Conservation (phyloP, 1,140 invertebrate genomes). For the Galleria mellonella region DNA sequence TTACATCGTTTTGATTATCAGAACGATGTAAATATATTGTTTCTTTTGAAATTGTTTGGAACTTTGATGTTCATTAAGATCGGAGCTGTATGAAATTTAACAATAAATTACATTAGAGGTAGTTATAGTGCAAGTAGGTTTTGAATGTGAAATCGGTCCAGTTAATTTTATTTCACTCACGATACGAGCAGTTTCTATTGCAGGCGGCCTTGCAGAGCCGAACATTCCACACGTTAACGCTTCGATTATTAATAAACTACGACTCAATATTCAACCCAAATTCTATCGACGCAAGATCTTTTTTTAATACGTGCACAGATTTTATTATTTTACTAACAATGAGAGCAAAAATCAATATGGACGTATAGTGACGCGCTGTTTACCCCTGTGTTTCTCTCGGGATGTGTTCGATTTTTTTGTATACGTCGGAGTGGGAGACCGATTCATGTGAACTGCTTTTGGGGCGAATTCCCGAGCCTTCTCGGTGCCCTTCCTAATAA, state of each 20-base stretch:
- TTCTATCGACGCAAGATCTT: slow-evolving; percentile 59
- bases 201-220: slow-evolving; percentile 65
- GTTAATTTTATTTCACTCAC: slow-evolving; percentile 62
- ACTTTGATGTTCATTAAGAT: too few relatives aligned
- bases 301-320: slow-evolving; percentile 48
- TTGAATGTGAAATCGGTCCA: slow-evolving; percentile 52
- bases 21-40: too few relatives aligned
- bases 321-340: slow-evolving; percentile 72
- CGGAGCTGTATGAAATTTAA: too few relatives aligned
- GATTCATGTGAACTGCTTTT: slow-evolving; percentile 73
- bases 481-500: slow-evolving; percentile 70
- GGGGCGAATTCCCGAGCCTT: slow-evolving; percentile 73
- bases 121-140: slow-evolving; percentile 21
- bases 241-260: slow-evolving; percentile 71
- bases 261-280: slow-evolving; percentile 67
- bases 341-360: slow-evolving; percentile 72
- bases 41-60: too few relatives aligned
- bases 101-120: too few relatives aligned
- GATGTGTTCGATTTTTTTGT: slow-evolving; percentile 72
- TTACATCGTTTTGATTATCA: too few relatives aligned
- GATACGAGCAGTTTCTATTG: slow-evolving; percentile 69
- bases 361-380: slow-evolving; percentile 65
- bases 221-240: slow-evolving; percentile 71
- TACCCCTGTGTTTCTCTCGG: slow-evolving; percentile 74
- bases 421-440: slow-evolving; percentile 65